phyloP scores from a whole-genome alignment of 2,797 vertebrate species.

The Balearica regulorum region DNA sequence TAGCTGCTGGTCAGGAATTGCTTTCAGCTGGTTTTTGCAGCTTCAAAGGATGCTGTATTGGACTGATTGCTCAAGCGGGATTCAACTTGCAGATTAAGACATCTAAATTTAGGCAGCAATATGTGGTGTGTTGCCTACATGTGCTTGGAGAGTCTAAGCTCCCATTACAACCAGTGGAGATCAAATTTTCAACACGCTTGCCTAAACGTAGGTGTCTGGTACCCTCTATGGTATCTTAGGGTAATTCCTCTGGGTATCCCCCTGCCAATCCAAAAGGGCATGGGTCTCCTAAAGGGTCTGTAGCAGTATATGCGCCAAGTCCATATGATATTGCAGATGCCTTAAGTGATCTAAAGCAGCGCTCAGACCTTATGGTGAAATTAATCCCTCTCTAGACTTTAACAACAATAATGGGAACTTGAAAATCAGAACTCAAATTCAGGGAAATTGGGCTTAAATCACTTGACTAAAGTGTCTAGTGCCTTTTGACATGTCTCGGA shows the following conservation, averaged over 20 bases:
- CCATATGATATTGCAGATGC: neutral
- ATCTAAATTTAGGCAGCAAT: neutral
- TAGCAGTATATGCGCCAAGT: neutral
- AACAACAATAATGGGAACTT: neutral
- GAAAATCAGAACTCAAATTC: neutral
- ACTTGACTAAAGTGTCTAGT: neutral
- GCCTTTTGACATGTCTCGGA: neutral
- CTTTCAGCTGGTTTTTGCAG: conserved; percentile 15
- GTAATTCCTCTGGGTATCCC: neutral
- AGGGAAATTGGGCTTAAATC: neutral
- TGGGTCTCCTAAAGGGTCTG: neutral
- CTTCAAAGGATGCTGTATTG: conserved; percentile 38
- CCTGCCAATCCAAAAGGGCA: neutral
- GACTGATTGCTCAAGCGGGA: conserved; percentile 5
- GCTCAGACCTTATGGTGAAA: neutral
- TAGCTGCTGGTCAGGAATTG: conserved; percentile 35
- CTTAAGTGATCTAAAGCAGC: neutral
- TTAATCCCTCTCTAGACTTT: neutral
- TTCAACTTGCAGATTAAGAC: conserved; percentile 7
- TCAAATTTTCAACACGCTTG: rapidly evolving
- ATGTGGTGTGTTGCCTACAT: neutral
- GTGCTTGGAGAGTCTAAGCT: neutral
- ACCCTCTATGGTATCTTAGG: neutral
- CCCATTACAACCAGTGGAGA: neutral
- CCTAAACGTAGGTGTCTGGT: neutral